Conservation (phyloP, 2,113 vertebrate genomes). For the Romanogobio albipinnatus region DNA sequence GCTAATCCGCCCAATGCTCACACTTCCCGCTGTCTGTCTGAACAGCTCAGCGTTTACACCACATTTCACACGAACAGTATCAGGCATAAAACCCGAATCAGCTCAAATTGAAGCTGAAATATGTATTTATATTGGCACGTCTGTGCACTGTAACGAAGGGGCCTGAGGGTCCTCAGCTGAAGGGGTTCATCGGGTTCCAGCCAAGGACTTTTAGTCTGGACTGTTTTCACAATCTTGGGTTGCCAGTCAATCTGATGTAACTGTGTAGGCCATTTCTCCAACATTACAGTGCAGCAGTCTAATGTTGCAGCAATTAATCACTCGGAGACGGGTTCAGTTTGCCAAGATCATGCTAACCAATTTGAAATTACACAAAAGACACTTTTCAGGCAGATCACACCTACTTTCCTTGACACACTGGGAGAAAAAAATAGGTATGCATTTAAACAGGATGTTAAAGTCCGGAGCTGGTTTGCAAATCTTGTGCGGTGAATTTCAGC, state of each 20-base stretch:
- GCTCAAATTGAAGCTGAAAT: conserved; percentile 46
- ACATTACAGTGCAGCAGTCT: conserved; percentile 52
- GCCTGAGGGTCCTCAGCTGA: conserved; percentile 20
- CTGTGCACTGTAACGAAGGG: conserved; percentile 27
- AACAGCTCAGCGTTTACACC: conserved; percentile 48
- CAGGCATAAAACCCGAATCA: conserved; percentile 36
- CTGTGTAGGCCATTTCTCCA: conserved; percentile 46
- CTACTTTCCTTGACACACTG: conserved; percentile 36
- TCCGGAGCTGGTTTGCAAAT: conserved; percentile 20
- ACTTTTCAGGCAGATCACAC: conserved; percentile 47
- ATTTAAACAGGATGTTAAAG: conserved; percentile 57
- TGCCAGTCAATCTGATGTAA: conserved; percentile 53
- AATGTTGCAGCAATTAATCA: conserved; percentile 58
- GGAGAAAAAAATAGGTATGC: conserved; percentile 38
- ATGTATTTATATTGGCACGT: conserved; percentile 58
- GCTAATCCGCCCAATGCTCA: conserved; percentile 20
- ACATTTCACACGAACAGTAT: conserved; percentile 34
- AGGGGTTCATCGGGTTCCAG: conserved; percentile 44
- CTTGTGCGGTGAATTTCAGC: not conserved
- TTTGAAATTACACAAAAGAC: conserved; percentile 53
- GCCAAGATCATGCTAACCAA: conserved; percentile 45
- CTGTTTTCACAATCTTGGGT: conserved; percentile 51
- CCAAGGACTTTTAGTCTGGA: conserved; percentile 43
- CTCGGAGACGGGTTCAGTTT: conserved; percentile 49
- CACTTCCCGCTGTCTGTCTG: conserved; percentile 17